A percentile compares a stretch with the other conserved stretches of the same genome.
Conservation (phyloP, 2,797 vertebrate genomes). For the Stomatorhinus walkeri region DNA sequence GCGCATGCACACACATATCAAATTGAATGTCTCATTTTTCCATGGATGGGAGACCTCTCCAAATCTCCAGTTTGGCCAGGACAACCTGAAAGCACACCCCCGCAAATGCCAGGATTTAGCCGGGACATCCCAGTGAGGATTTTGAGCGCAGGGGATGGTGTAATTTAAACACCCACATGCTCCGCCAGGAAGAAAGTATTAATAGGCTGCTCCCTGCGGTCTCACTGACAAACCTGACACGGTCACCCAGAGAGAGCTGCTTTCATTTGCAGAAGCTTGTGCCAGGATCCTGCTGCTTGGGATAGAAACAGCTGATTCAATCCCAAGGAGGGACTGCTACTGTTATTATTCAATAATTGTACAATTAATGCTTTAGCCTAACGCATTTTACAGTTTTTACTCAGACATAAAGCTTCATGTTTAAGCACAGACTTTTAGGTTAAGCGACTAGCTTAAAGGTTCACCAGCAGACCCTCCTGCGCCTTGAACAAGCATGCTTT, state of each 20-base stretch:
- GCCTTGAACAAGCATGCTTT: not conserved
- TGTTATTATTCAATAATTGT: not conserved
- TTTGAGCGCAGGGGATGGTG: not conserved
- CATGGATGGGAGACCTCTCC: not conserved
- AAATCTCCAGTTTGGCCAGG: not conserved
- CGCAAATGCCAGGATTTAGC: not conserved
- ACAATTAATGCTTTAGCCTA: not conserved
- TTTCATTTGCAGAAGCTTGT: not conserved
- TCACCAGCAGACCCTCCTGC: not conserved
- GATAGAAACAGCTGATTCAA: not conserved
- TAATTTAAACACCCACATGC: not conserved
- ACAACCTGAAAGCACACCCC: not conserved
- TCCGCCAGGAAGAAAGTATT: conserved; percentile 8
- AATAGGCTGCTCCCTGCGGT: conserved; percentile 4
- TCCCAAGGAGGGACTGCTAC: not conserved
- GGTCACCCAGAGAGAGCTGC: not conserved
- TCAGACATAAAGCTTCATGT: not conserved
- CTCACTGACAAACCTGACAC: not conserved
- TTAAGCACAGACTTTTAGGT: not conserved
- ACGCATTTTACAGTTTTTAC: not conserved
- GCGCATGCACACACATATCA: not conserved
- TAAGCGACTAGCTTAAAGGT: not conserved
- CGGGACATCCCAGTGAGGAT: not conserved
- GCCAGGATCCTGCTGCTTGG: not conserved
- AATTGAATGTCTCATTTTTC: not conserved